Conservation (phyloP, 2,888 invertebrate genomes). For the Escarpia spicata region DNA sequence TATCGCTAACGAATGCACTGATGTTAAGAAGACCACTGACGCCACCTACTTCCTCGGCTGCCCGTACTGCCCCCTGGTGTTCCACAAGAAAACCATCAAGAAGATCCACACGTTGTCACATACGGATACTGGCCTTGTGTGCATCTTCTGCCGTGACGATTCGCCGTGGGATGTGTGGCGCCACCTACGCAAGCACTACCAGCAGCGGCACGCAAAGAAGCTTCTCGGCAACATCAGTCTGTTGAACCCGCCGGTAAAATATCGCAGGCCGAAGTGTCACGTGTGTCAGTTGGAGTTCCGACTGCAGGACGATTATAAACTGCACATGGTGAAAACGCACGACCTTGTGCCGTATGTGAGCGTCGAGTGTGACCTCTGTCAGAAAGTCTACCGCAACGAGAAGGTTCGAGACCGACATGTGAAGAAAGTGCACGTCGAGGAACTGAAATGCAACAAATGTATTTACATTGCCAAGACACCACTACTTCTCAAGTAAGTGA, state of each 20-base stretch:
- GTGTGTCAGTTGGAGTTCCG: slow-evolving; percentile 35
- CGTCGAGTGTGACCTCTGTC: slow-evolving; percentile 35
- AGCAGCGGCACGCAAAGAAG: slow-evolving; percentile 36
- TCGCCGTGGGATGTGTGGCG: slow-evolving; percentile 39
- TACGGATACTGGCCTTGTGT: slow-evolving; percentile 38
- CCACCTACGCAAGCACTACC: slow-evolving; percentile 42
- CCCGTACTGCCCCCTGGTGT: slow-evolving; percentile 44
- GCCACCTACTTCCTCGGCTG: slow-evolving; percentile 31
- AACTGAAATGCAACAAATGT: slow-evolving; percentile 41
- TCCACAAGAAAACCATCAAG: slow-evolving; percentile 39
- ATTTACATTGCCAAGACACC: slow-evolving; percentile 37
- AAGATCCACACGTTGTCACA: slow-evolving; percentile 43
- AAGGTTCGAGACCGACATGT: slow-evolving; percentile 40
- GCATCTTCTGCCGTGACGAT: slow-evolving; percentile 39
- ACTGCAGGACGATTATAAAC: slow-evolving; percentile 27
- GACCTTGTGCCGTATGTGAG: slow-evolving; percentile 38
- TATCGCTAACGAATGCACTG: slow-evolving; percentile 31
- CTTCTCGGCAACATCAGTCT: not conserved
- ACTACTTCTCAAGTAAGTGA: slow-evolving; percentile 38
- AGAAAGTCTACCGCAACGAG: slow-evolving; percentile 37
- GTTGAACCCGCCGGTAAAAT: not conserved
- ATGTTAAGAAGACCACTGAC: slow-evolving; percentile 28
- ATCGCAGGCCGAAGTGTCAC: slow-evolving; percentile 32
- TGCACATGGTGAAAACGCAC: slow-evolving; percentile 38
- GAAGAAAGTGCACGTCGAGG: slow-evolving; percentile 40